These are phyloP conservation scores for Lasioglossum zephyrum DNA, from an alignment of 2,888 invertebrate genomes.

Conservation along the genomic window DNA sequence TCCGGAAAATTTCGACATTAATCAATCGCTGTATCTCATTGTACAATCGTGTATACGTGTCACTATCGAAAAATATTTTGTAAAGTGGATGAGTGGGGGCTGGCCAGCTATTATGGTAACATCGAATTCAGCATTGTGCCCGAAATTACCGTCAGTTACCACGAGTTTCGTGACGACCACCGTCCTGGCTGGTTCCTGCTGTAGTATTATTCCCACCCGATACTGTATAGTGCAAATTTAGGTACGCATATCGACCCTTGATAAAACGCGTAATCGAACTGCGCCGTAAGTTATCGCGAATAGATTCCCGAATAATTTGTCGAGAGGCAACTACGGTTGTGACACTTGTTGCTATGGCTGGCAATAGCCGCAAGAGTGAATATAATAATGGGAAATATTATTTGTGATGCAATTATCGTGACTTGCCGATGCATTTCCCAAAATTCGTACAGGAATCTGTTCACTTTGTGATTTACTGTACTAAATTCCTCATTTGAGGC, in stretches of 20 bases:
- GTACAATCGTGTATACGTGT: neutral
- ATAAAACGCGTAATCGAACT: neutral
- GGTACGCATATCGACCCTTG: constrained; percentile 29
- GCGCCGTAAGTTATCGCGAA: neutral
- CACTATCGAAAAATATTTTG: constrained; percentile 48
- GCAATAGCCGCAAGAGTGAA: neutral
- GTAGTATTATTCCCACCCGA: constrained; percentile 31
- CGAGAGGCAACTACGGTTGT: neutral
- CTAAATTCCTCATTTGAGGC: too few species aligned
- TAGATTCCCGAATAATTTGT: neutral
- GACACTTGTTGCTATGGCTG: neutral
- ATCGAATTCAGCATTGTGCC: constrained; percentile 75
- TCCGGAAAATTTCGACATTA: neutral
- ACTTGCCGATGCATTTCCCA: neutral
- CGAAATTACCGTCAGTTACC: constrained; percentile 67
- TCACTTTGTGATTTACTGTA: too few species aligned
- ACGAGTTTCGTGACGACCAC: constrained; percentile 70
- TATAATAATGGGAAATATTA: neutral
- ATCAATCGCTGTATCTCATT: constrained; percentile 16
- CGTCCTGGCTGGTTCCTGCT: constrained; percentile 66
- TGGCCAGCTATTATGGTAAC: constrained; percentile 77
- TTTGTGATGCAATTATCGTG: neutral
- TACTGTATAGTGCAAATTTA: constrained; percentile 19
- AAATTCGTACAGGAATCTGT: neutral
- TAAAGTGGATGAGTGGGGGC: constrained; percentile 71